Conservation (phyloP, 2,888 invertebrate genomes). For the Drosophila mimica region DNA sequence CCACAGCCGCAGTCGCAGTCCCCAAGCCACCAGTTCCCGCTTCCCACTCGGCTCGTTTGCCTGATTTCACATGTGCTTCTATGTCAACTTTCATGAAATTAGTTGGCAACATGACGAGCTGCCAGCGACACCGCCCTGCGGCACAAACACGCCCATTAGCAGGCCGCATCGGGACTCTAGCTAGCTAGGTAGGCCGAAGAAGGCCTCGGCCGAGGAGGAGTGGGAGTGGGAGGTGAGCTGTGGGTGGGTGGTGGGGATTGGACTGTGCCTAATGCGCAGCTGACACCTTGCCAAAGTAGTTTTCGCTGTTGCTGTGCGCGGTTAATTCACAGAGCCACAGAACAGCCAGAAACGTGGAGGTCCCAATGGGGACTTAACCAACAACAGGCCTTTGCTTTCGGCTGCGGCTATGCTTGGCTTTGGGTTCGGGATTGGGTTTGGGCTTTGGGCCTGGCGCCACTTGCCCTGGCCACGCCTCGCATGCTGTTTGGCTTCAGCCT, state of each 20-base stretch:
- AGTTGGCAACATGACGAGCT: conserved; percentile 83
- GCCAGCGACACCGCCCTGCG: conserved; percentile 59
- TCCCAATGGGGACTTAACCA: conserved; percentile 66
- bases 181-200: neutral
- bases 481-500: neutral
- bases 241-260: conserved; percentile 9
- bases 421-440: neutral
- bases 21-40: neutral
- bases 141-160: conserved; percentile 75
- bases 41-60: conserved; percentile 31
- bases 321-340: conserved; percentile 56
- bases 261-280: conserved; percentile 70
- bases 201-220: conserved; percentile 7
- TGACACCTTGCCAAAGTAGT: conserved; percentile 80
- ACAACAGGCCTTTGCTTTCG: conserved; percentile 39
- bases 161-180: conserved; percentile 40
- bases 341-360: conserved; percentile 28
- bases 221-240: neutral
- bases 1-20: neutral
- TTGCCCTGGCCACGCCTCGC: conserved; percentile 23
- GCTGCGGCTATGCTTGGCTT: conserved; percentile 1
- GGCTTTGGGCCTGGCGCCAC: conserved; percentile 19
- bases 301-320: conserved; percentile 70
- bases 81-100: conserved; percentile 83
- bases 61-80: conserved; percentile 81